Conservation (phyloP, 2,888 invertebrate genomes). For the Meganola albula region DNA sequence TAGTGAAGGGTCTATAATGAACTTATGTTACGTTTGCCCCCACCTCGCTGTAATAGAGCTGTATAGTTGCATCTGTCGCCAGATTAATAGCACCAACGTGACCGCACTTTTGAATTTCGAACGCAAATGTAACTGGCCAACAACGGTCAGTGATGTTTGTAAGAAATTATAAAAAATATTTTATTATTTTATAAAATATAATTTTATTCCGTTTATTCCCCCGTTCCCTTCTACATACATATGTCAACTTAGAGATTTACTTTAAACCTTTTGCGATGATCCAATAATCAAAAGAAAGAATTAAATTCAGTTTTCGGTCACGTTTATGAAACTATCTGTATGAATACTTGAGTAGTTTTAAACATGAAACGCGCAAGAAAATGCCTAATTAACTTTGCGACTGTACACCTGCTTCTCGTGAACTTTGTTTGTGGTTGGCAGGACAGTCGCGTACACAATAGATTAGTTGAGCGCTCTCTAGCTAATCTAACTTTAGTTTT, state of each 20-base stretch:
- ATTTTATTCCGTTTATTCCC: too few species aligned
- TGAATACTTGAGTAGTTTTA: too few species aligned
- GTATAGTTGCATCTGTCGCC: constrained; percentile 40
- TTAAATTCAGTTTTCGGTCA: too few species aligned
- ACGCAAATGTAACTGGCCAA: constrained; percentile 15
- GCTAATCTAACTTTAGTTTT: constrained; percentile 35
- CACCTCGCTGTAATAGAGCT: constrained; percentile 39
- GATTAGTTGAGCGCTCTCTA: constrained; percentile 20
- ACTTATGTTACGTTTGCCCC: constrained; percentile 22
- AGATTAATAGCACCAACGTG: constrained; percentile 49
- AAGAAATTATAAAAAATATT: too few species aligned
- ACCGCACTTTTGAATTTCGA: constrained; percentile 32
- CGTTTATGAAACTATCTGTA: too few species aligned
- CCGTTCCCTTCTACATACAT: too few species aligned
- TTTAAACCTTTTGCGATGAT: too few species aligned
- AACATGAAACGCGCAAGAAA: too few species aligned
- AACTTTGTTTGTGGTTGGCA: constrained; percentile 14
- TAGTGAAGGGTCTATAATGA: constrained; percentile 30
- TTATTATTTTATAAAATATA: too few species aligned
- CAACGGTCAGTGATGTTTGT: constrained; percentile 3
- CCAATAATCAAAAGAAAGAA: too few species aligned
- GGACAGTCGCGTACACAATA: constrained; percentile 23
- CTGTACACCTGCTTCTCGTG: constrained; percentile 6
- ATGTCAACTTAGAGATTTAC: too few species aligned
- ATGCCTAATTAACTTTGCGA: constrained; percentile 13